Conservation (phyloP, 2,888 invertebrate species). For the Kryphioiulus occultus region DNA sequence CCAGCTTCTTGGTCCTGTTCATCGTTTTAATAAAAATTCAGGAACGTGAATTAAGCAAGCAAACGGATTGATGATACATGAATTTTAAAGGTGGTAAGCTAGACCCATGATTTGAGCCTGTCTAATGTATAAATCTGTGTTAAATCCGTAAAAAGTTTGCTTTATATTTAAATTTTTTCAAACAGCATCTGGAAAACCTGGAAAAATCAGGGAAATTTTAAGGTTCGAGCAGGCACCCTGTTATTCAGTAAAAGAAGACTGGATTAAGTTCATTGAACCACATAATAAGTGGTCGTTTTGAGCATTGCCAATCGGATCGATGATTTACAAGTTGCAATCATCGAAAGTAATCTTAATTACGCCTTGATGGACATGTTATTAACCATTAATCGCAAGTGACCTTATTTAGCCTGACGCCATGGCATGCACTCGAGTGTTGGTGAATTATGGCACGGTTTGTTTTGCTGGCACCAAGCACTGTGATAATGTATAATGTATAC, state of each 20-base stretch:
- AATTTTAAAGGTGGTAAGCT: too few species aligned
- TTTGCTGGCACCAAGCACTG: too few species aligned
- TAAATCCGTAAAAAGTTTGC: too few species aligned
- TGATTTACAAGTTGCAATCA: constrained; percentile 20
- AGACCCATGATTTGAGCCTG: too few species aligned
- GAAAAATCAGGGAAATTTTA: background rate
- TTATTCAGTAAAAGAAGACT: background rate
- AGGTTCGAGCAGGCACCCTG: background rate
- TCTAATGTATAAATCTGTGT: too few species aligned
- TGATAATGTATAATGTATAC: too few species aligned
- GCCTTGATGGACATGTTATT: background rate
- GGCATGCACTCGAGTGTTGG: background rate
- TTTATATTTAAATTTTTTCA: background rate
- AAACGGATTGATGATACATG: too few species aligned
- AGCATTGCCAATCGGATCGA: background rate
- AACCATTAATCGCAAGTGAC: background rate
- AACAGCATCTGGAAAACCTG: background rate
- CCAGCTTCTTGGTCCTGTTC: too few species aligned
- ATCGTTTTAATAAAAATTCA: too few species aligned
- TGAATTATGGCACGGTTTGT: too few species aligned
- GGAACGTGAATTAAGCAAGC: too few species aligned
- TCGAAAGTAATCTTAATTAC: constrained; percentile 18
- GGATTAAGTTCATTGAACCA: background rate
- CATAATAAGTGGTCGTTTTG: background rate
- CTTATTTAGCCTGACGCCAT: background rate